Evolutionary conservation across 2,113 vertebrate genomes (phyloP).

Genomic region (Dromas ardeola): DNA sequence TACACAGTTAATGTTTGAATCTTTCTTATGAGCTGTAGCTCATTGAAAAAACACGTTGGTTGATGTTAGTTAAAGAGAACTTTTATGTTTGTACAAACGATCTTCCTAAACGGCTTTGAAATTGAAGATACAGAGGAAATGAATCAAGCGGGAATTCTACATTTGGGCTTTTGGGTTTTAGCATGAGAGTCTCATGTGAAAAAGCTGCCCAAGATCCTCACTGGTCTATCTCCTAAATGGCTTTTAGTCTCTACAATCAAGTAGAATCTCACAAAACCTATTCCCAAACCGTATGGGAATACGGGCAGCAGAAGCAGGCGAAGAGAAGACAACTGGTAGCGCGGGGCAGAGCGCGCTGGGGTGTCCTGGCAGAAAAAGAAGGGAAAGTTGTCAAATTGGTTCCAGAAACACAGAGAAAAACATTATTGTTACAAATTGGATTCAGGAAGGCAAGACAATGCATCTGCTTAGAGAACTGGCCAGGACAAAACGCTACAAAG

Average conservation of each 20-base stretch:
- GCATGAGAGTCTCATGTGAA: background rate
- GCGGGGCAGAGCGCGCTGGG: background rate
- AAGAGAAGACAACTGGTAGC: background rate
- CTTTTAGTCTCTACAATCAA: background rate
- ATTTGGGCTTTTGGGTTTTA: background rate
- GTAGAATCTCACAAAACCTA: background rate
- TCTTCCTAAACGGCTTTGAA: background rate
- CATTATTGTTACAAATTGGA: conserved; percentile 24
- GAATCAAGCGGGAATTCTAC: background rate
- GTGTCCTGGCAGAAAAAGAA: background rate
- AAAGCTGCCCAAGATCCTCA: background rate
- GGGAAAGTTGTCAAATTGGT: conserved; percentile 3
- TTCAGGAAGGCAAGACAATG: conserved; percentile 4
- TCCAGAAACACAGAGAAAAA: conserved; percentile 35
- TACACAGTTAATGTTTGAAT: conserved; percentile 1
- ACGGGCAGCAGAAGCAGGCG: background rate
- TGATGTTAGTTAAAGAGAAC: conserved; percentile 24
- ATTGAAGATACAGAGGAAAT: background rate
- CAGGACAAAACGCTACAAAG: background rate
- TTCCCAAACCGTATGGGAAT: background rate
- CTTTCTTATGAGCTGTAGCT: background rate
- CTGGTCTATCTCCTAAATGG: background rate
- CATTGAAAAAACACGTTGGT: conserved; percentile 15
- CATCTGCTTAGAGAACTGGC: background rate
- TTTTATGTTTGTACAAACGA: conserved; percentile 15